Base-by-base conservation (phyloP, 2,113 vertebrate genomes). In the Lepus europaeus region DNA sequence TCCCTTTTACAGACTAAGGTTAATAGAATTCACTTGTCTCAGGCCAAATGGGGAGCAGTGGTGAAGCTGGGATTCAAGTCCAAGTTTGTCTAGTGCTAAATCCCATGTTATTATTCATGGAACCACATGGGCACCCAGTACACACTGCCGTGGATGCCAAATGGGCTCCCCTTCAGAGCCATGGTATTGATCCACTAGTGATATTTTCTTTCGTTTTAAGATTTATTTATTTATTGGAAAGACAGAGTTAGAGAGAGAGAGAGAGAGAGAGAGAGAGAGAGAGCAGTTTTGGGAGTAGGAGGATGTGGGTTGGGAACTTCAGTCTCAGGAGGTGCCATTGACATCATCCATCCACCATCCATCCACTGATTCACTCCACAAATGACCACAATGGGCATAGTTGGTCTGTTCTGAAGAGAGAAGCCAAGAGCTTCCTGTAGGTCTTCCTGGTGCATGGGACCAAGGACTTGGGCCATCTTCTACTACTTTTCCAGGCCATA, bases 231-330 rank as follows among this genome's bases (percentile, higher is more conserved):
- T 45, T 45, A 45, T 45, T 45, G 45, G 45, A 39, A 39, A 39
- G 39, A 39, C 39, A 39, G 39, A 45, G 45, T 45, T 45, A n/a
- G n/a, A n/a, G n/a, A n/a, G n/a, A n/a, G n/a, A n/a, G 45, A 45
- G 45, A 45, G 45, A 6, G n/a, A n/a, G n/a, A n/a, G 45, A 39
- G 39, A 39, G 39, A 39, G 39, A 39, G 39, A 45, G 45, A 45
- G 45, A 90, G 56, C 25, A 70, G 78, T 90, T 70, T 88, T 0
- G 73, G 81, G 91, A 96, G 63, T 59, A 53, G 84, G 80, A 39
- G 61, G 66, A 31, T 84, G 27, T n/a, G n/a, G 39, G 6, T 9
- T 64, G 25, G 64, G 49, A 33, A 88, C 31, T 59, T 88, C 10
- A 14, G 36, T 69, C 84, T 82, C 82, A 9, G 56, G 94, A 66